Percentiles rank a stretch among this genome's conserved stretches.
Evolutionary conservation across 2,888 invertebrate species (phyloP).

Genomic region (Drosophila ustulata): DNA sequence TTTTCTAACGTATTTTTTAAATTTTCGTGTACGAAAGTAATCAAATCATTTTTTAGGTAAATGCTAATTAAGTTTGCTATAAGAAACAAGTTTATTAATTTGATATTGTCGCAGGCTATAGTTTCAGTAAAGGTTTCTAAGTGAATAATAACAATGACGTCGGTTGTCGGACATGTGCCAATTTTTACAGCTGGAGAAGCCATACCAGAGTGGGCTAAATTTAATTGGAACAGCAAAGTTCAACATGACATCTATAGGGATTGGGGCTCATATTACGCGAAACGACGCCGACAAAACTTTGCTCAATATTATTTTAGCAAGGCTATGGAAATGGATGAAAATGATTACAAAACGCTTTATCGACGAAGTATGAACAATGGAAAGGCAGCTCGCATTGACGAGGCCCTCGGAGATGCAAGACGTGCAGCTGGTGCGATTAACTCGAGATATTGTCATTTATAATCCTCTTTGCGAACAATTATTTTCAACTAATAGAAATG

Average conservation of each 20-base stretch:
- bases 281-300: slow-evolving; percentile 76
- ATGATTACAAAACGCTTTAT: slow-evolving; percentile 74
- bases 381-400: slow-evolving; percentile 70
- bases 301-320: slow-evolving; percentile 77
- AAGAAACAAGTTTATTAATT: no score
- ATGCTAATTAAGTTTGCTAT: no score
- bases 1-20: background rate
- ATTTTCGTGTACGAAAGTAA: background rate
- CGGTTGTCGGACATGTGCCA: slow-evolving; percentile 52
- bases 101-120: no score
- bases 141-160: slow-evolving; percentile 44
- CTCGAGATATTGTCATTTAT: background rate
- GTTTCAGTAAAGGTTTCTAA: no score
- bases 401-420: slow-evolving; percentile 70
- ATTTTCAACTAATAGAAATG: slow-evolving; percentile 12
- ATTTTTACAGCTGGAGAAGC: slow-evolving; percentile 14
- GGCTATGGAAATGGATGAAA: slow-evolving; percentile 70
- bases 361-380: slow-evolving; percentile 77
- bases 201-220: slow-evolving; percentile 68
- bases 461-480: background rate
- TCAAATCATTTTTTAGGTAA: no score
- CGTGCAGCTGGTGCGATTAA: slow-evolving; percentile 70
- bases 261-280: slow-evolving; percentile 81
- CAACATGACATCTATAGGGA: slow-evolving; percentile 81
- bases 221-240: slow-evolving; percentile 74